These are phyloP conservation scores for Pollenia amentaria DNA, from an alignment of 2,888 invertebrate genomes.

Conservation along the genomic window DNA sequence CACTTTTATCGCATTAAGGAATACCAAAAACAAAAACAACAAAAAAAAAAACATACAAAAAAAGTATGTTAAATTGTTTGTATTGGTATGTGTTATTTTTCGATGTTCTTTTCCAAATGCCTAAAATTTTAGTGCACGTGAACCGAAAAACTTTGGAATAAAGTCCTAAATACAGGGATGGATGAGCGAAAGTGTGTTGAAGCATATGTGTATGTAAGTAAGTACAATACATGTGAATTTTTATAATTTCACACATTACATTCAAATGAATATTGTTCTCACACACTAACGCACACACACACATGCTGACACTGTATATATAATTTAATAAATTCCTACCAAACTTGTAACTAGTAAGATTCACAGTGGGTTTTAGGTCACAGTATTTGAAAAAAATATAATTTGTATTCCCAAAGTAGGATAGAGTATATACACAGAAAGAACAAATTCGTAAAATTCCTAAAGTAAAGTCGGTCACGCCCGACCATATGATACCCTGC, in stretches of 20 bases:
- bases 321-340: slow-evolving; percentile 26
- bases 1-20: neutral
- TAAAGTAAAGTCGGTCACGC: too few species aligned
- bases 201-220: too few species aligned
- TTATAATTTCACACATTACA: slow-evolving; percentile 31
- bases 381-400: too few species aligned
- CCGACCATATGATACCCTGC: too few species aligned
- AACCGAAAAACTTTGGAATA: neutral
- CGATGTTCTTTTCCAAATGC: neutral
- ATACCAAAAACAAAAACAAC: too few species aligned
- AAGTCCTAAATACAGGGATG: slow-evolving; percentile 6
- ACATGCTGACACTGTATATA: neutral
- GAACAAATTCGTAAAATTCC: too few species aligned
- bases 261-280: slow-evolving; percentile 6
- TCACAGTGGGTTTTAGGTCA: neutral
- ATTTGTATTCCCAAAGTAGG: neutral
- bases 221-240: neutral
- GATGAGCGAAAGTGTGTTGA: neutral
- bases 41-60: neutral
- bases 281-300: neutral
- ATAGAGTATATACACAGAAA: too few species aligned
- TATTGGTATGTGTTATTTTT: neutral
- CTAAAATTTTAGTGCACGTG: slow-evolving; percentile 7
- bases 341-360: slow-evolving; percentile 1
- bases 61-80: slow-evolving; percentile 8